Percentiles rank a stretch among this genome's conserved stretches.
phyloP scores from a whole-genome alignment of 2,113 vertebrate genomes.

The Chrysemys picta region DNA sequence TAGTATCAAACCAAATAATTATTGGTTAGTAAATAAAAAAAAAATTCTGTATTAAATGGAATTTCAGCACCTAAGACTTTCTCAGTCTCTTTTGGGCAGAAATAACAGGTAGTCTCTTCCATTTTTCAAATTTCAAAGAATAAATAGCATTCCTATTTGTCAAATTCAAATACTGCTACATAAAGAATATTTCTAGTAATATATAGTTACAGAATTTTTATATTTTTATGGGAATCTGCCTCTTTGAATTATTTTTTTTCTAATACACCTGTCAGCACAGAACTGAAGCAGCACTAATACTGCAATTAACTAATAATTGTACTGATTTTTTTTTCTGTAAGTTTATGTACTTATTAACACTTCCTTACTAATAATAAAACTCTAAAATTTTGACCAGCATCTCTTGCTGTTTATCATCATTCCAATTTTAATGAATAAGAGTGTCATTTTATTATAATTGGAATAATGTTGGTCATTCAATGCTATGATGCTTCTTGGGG shows the following conservation, averaged over 20 bases:
- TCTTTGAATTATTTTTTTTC: background rate
- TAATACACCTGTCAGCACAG: background rate
- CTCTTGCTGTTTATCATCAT: background rate
- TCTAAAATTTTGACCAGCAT: background rate
- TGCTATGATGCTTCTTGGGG: background rate
- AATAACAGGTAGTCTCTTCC: fast-evolving
- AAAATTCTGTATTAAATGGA: background rate
- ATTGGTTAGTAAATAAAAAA: background rate
- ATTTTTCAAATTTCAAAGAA: background rate
- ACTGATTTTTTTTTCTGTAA: background rate
- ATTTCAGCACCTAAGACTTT: background rate
- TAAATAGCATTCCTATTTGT: fast-evolving
- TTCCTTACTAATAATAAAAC: background rate
- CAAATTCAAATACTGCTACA: background rate
- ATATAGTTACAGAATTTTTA: background rate
- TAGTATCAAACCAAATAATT: background rate
- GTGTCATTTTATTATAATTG: background rate
- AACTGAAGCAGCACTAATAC: background rate
- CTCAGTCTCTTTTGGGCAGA: background rate
- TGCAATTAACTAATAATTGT: background rate
- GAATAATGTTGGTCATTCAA: background rate
- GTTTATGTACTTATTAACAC: background rate
- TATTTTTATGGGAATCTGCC: background rate
- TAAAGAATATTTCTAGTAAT: background rate
- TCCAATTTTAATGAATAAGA: background rate